A percentile compares a stretch with the other conserved stretches of the same genome.
Evolutionary conservation across 2,888 invertebrate genomes (phyloP).

Genomic region (Thelaira solivaga): DNA sequence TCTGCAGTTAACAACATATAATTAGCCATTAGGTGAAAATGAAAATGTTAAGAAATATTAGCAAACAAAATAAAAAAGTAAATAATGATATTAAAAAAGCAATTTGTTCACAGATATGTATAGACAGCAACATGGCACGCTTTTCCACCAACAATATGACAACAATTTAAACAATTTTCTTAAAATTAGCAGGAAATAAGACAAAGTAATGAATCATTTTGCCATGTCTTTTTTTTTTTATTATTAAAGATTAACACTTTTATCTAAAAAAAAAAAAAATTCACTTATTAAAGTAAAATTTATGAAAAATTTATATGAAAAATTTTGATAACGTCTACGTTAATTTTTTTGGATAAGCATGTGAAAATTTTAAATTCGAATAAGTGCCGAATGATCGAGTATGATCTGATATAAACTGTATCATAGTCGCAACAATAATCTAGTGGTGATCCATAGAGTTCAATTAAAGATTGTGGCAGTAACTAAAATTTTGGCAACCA

Average conservation of each 20-base stretch:
- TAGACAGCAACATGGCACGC: constrained; percentile 55
- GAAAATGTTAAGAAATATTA: not conserved
- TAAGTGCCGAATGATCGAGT: too few species aligned
- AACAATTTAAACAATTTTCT: not conserved
- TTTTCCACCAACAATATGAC: constrained; percentile 30
- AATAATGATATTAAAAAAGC: constrained; percentile 27
- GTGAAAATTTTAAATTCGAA: too few species aligned
- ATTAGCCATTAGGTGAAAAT: constrained; percentile 26
- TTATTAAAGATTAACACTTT: not conserved
- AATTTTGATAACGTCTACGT: too few species aligned
- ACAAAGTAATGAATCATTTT: constrained; percentile 16
- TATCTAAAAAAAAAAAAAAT: not conserved
- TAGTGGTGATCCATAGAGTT: too few species aligned
- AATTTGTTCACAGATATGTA: not conserved
- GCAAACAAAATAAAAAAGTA: constrained; percentile 17
- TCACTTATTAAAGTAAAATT: not conserved
- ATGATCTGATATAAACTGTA: too few species aligned
- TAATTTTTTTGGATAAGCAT: too few species aligned
- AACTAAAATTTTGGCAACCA: too few species aligned
- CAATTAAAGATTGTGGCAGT: too few species aligned
- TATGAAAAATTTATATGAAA: too few species aligned
- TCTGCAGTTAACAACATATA: too few species aligned
- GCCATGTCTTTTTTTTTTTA: too few species aligned
- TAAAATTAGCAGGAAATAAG: constrained; percentile 22
- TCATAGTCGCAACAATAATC: too few species aligned